Percentiles rank a stretch among this genome's conserved stretches.
Conservation (phyloP, 2,888 invertebrate species). For the Itoplectis maculator region DNA sequence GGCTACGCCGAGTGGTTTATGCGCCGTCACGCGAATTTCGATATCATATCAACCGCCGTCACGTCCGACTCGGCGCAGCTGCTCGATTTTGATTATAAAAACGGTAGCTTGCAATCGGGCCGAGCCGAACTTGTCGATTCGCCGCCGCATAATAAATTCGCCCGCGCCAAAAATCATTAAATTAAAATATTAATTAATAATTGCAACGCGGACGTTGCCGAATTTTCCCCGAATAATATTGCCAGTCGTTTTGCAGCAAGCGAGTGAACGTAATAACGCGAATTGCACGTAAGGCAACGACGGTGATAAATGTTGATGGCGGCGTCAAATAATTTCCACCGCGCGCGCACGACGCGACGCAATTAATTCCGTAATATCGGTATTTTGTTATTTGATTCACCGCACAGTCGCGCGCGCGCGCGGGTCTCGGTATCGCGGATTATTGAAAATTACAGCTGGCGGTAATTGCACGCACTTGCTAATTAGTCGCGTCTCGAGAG, state of each 20-base stretch:
- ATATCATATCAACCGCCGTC: conserved; percentile 41
- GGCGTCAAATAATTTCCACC: not conserved
- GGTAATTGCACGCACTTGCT: not conserved
- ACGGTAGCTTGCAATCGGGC: not conserved
- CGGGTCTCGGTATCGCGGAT: not conserved
- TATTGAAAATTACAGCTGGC: not conserved
- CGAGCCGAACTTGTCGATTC: not conserved
- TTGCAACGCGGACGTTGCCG: not conserved
- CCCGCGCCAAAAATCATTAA: no score
- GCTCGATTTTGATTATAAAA: conserved; percentile 14
- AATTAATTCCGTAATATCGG: not conserved
- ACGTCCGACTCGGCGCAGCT: conserved; percentile 13
- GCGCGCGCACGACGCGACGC: not conserved
- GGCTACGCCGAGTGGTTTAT: conserved; percentile 44
- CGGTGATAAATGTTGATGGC: not conserved
- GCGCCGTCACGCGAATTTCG: conserved; percentile 60
- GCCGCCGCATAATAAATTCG: not conserved
- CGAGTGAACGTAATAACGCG: no score
- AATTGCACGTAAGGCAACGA: no score
- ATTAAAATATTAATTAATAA: not conserved
- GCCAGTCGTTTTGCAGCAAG: no score
- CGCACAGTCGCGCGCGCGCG: not conserved
- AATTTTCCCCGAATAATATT: not conserved
- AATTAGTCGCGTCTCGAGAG: not conserved
- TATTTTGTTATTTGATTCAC: not conserved